phyloP scores from a whole-genome alignment of 2,888 invertebrate species.

The Athalia cordata region DNA sequence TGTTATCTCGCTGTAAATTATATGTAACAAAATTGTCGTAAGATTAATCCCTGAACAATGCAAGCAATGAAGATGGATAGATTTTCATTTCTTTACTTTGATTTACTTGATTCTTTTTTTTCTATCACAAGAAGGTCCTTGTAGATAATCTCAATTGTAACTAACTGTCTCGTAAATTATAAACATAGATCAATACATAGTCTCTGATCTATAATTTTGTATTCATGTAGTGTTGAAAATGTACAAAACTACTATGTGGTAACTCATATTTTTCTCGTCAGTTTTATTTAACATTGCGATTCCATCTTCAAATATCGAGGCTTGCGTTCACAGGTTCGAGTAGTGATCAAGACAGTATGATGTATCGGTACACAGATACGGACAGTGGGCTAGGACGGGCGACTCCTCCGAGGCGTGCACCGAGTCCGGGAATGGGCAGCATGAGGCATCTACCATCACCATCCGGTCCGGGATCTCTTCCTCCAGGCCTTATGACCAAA shows the following conservation, averaged over 20 bases:
- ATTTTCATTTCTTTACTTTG: background rate
- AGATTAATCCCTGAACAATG: slow-evolving; percentile 18
- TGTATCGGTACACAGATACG: slow-evolving; percentile 79
- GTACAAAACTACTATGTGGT: background rate
- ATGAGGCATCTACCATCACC: slow-evolving; percentile 87
- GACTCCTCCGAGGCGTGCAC: slow-evolving; percentile 90
- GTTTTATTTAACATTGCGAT: slow-evolving; percentile 47
- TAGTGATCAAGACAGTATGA: slow-evolving; percentile 77
- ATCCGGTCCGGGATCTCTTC: slow-evolving; percentile 88
- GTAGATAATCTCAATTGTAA: slow-evolving; percentile 12
- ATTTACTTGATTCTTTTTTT: background rate
- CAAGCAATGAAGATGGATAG: slow-evolving; percentile 45
- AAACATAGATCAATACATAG: background rate
- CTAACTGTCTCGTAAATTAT: slow-evolving; percentile 2
- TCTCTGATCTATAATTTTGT: slow-evolving; percentile 1
- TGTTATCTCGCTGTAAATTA: background rate
- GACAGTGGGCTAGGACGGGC: slow-evolving; percentile 92
- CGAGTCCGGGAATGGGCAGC: slow-evolving; percentile 87
- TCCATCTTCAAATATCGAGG: slow-evolving; percentile 57
- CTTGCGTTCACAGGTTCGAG: slow-evolving; percentile 74
- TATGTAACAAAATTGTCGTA: background rate
- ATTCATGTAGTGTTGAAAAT: slow-evolving; percentile 24
- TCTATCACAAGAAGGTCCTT: background rate
- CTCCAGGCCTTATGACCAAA: slow-evolving; percentile 86
- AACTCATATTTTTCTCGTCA: slow-evolving; percentile 6